Evolutionary conservation across 2,888 invertebrate species (phyloP), one percentile per base, ranked within the genome.

Genomic region (Timandra comae): DNA sequence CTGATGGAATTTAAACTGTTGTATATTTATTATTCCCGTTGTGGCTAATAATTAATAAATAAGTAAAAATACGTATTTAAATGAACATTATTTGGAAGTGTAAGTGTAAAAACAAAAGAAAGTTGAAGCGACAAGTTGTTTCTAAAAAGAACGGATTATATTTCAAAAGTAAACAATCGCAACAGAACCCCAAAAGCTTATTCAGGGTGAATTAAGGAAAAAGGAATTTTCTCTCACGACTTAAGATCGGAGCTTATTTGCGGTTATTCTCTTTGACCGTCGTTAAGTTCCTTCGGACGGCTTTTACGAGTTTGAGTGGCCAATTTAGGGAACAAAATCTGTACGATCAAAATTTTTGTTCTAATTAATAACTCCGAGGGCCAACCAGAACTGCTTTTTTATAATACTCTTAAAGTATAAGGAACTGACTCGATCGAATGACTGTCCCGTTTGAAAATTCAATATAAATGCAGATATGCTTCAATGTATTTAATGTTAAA

Each of bases 191-290:
- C 65, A 60, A 66, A 70, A 73, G 71, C 66, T 77, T 75, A 73
- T 78, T 80, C 74, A 71, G 74, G 69, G 73, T 75, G 72, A 82
- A 81, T 82, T 82, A 82, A 78, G 76, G 75, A 78, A 78, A 78
- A 71, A 63, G 69, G 78, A 77, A 77, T 79, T 82, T 79, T 75
- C 80, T 73, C 68, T 67, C 67, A 68, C 67, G 65, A 64, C 70
- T 69, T 72, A 69, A 78, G 76, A 84, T 82, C 75, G 79, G 73
- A 70, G 79, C 81, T 84, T 85, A 81, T 84, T 85, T 85, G 84
- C 77, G 84, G 84, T 84, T 82, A 84, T 82, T 78, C 84, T 78
- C 82, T 84, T 84, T 85, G 84, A 84, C 85, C 84, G 84, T 81
- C 84, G 80, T 85, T 82, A 82, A 79, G 79, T 76, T 84, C 74